Evolutionary conservation across 2,888 invertebrate species (phyloP).

Genomic region (Resseliella maxima): DNA sequence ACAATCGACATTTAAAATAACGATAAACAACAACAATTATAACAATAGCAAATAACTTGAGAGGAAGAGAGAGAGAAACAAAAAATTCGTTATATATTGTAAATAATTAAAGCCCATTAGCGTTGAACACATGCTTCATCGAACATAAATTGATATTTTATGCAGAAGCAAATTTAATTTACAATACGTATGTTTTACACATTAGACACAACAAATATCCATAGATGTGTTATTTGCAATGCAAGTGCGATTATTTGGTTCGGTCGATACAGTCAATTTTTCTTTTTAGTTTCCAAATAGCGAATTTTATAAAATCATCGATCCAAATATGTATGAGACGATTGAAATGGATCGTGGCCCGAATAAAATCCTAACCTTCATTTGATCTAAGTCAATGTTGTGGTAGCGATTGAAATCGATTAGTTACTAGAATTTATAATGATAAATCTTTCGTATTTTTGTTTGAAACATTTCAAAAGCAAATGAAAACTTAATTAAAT

Average conservation of each 20-base stretch:
- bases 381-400: too few species aligned
- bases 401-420: too few species aligned
- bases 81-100: not conserved
- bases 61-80: not conserved
- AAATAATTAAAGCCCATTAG: slow-evolving; percentile 55
- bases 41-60: not conserved
- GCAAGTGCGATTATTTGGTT: too few species aligned
- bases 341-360: too few species aligned
- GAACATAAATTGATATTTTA: slow-evolving; percentile 54
- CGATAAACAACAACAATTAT: not conserved
- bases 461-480: too few species aligned
- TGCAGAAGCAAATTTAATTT: slow-evolving; percentile 47
- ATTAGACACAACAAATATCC: slow-evolving; percentile 19
- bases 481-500: not conserved
- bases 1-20: not conserved
- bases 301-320: not conserved
- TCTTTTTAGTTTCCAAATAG: not conserved
- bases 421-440: too few species aligned
- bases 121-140: slow-evolving; percentile 49
- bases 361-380: too few species aligned
- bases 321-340: too few species aligned
- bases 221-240: slow-evolving; percentile 3
- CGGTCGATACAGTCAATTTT: not conserved
- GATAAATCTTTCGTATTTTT: too few species aligned
- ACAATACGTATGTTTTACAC: slow-evolving; percentile 49